These are phyloP conservation scores for honey bee (Apis mellifera) DNA, from an alignment of 1,140 invertebrate species.

Conservation along the genomic window DNA sequence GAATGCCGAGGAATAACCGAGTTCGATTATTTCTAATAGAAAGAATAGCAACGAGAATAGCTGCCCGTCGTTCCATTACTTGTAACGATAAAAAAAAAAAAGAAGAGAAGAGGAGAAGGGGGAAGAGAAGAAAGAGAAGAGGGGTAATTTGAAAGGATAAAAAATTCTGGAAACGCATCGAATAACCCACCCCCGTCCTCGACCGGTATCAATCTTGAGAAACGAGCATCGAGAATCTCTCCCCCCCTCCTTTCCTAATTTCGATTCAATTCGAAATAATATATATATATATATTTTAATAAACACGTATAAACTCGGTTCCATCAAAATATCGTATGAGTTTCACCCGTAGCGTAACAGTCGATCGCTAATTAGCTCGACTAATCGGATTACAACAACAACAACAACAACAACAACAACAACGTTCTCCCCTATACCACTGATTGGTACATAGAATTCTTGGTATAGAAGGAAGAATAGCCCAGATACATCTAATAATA, in stretches of 20 bases:
- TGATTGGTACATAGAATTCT: too few relatives aligned
- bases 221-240: too few relatives aligned
- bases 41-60: background rate
- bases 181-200: too few relatives aligned
- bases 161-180: background rate
- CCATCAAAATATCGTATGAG: slow-evolving; percentile 3
- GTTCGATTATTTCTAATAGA: slow-evolving; percentile 30
- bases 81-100: background rate
- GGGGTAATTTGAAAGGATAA: background rate
- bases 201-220: too few relatives aligned
- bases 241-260: too few relatives aligned
- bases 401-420: too few relatives aligned
- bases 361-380: slow-evolving; percentile 22
- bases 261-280: too few relatives aligned
- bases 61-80: slow-evolving; percentile 2
- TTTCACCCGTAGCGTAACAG: slow-evolving; percentile 36
- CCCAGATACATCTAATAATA: too few relatives aligned
- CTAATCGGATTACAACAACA: slow-evolving; percentile 30
- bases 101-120: background rate
- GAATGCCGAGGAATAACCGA: slow-evolving; percentile 20
- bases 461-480: too few relatives aligned
- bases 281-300: too few relatives aligned
- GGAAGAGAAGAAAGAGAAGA: background rate
- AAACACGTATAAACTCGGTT: too few relatives aligned
- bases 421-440: too few relatives aligned